Conservation (phyloP, 2,797 vertebrate genomes). For the Botia kubotai region DNA sequence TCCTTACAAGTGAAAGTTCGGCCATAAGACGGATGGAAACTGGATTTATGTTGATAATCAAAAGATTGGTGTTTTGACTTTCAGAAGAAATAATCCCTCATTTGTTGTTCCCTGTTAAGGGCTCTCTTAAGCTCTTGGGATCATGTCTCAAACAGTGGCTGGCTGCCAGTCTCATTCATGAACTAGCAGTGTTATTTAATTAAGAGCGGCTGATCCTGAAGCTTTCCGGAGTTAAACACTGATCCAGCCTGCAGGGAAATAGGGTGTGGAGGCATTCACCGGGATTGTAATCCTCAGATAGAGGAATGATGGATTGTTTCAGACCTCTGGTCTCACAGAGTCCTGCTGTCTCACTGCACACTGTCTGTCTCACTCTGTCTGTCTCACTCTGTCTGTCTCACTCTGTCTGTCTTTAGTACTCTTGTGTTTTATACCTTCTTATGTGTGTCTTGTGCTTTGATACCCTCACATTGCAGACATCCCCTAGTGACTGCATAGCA, state of each 20-base stretch:
- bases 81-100: conserved; percentile 8
- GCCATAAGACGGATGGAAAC: no score
- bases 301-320: conserved; percentile 56
- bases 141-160: conserved; percentile 5
- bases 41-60: no score
- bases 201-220: conserved; percentile 47
- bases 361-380: neutral
- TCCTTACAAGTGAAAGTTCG: no score
- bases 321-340: conserved; percentile 11
- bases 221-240: conserved; percentile 35
- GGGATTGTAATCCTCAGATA: conserved; percentile 47
- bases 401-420: conserved; percentile 2
- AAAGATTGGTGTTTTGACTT: neutral
- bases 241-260: conserved; percentile 40
- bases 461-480: neutral
- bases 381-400: neutral
- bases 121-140: conserved; percentile 4
- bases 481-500: no score
- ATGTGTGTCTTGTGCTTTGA: conserved; percentile 16
- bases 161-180: conserved; percentile 45
- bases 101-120: conserved; percentile 15
- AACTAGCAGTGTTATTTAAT: conserved; percentile 48
- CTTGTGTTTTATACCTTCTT: conserved; percentile 23
- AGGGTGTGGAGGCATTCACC: conserved; percentile 25
- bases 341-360: conserved; percentile 23